A percentile compares a stretch with the other conserved stretches of the same genome.
phyloP scores from a whole-genome alignment of 2,888 invertebrate genomes.

The Thymelicus lineola region DNA sequence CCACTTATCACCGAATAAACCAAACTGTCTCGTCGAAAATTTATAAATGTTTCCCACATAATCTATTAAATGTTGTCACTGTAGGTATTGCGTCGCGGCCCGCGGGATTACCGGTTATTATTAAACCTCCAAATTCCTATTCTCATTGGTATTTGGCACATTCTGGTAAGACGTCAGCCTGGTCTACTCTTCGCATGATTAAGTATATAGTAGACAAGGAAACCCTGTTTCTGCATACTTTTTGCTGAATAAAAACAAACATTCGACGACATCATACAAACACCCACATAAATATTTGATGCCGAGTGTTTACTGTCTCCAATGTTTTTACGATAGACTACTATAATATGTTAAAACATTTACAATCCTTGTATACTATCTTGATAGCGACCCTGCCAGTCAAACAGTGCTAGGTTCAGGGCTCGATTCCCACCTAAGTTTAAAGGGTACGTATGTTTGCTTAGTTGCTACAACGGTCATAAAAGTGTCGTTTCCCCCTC shows the following conservation, averaged over 20 bases:
- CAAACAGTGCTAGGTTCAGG: too few species aligned
- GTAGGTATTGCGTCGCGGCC: constrained; percentile 17
- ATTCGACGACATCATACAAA: background rate
- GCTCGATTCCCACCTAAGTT: too few species aligned
- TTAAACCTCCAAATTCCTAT: constrained; percentile 25
- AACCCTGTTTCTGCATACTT: background rate
- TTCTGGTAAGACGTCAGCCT: constrained; percentile 64
- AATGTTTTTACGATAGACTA: too few species aligned
- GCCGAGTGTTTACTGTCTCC: background rate
- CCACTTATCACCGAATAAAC: too few species aligned
- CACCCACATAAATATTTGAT: background rate
- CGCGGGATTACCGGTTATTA: constrained; percentile 19
- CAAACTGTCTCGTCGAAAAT: too few species aligned
- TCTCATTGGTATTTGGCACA: constrained; percentile 40
- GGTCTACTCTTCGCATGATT: constrained; percentile 54
- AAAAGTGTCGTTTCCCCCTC: too few species aligned
- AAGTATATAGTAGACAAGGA: constrained; percentile 30
- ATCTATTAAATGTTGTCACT: background rate
- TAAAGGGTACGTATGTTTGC: too few species aligned
- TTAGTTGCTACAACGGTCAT: too few species aligned
- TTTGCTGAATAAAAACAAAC: background rate
- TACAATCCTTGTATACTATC: too few species aligned
- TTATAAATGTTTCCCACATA: too few species aligned
- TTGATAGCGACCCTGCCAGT: too few species aligned
- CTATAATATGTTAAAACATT: too few species aligned